phyloP scores from a whole-genome alignment of 2,113 vertebrate genomes.

The Ptilorrhoa leucosticta region DNA sequence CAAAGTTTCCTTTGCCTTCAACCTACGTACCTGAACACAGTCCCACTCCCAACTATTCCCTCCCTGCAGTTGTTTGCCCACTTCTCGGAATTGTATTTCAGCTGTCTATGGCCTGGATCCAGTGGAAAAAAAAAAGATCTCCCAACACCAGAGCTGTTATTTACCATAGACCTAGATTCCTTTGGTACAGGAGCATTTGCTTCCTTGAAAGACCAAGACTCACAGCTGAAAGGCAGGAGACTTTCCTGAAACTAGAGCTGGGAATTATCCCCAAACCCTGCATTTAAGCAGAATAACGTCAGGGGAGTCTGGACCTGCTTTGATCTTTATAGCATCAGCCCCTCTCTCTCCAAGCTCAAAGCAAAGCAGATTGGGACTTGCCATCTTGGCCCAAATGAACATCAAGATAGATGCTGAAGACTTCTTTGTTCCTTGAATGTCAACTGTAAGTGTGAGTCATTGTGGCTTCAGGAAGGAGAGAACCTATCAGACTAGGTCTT shows the following conservation, averaged over 20 bases:
- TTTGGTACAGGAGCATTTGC: accelerated
- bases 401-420: conserved; percentile 47
- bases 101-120: background rate
- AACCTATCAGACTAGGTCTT: conserved; percentile 37
- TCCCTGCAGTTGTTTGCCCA: conserved; percentile 9
- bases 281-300: conserved; percentile 6
- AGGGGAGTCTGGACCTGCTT: conserved; percentile 8
- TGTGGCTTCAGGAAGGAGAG: conserved; percentile 25
- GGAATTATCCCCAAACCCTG: background rate
- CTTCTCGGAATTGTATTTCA: conserved; percentile 6
- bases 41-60: conserved; percentile 15
- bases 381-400: conserved; percentile 34
- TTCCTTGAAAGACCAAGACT: background rate
- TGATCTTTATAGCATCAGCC: conserved; percentile 36
- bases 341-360: conserved; percentile 36
- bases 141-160: background rate
- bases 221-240: background rate
- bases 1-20: conserved; percentile 50
- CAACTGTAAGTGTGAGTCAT: conserved; percentile 49
- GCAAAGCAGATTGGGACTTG: conserved; percentile 46
- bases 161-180: background rate
- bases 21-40: conserved; percentile 34
- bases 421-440: conserved; percentile 60
- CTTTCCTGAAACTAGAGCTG: background rate
- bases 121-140: background rate